Evolutionary conservation across 2,797 vertebrate genomes (phyloP).

Genomic region (Chloroceryle amazona): DNA sequence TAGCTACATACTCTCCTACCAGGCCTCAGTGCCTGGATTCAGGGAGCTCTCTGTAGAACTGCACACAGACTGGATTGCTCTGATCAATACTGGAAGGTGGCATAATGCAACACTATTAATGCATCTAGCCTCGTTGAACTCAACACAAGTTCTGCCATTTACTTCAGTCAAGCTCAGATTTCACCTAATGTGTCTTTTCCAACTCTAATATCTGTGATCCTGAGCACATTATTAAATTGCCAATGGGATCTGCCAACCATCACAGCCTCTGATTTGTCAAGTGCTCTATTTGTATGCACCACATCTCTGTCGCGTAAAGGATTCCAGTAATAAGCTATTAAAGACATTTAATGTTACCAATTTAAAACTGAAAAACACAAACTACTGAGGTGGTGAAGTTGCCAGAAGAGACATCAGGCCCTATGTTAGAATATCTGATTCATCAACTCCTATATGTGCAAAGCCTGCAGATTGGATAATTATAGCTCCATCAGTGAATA

Average conservation of each 20-base stretch:
- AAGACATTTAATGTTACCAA: constrained; percentile 67
- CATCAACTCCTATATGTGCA: constrained; percentile 55
- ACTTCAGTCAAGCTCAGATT: background rate
- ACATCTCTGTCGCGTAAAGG: constrained; percentile 21
- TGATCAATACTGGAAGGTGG: background rate
- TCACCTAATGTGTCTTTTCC: background rate
- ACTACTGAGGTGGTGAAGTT: constrained; percentile 61
- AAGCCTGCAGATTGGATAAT: constrained; percentile 69
- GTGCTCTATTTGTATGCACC: constrained; percentile 64
- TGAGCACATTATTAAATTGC: constrained; percentile 3
- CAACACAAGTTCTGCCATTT: constrained; percentile 15
- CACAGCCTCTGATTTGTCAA: constrained; percentile 49
- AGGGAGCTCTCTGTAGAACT: background rate
- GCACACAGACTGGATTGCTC: background rate
- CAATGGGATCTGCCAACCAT: constrained; percentile 55
- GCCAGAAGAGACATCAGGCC: constrained; percentile 63
- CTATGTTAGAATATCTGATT: constrained; percentile 57
- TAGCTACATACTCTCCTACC: background rate
- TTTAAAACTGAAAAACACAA: constrained; percentile 72
- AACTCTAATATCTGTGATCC: constrained; percentile 32
- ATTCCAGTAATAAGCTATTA: constrained; percentile 75
- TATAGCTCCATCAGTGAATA: constrained; percentile 54
- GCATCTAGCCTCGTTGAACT: background rate
- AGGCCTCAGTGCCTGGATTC: background rate
- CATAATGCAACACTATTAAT: background rate